Percentiles rank a stretch among this genome's conserved stretches.
Conservation (phyloP, 37 sponge, comb jelly and placozoan species). For the Spongia lamella region DNA sequence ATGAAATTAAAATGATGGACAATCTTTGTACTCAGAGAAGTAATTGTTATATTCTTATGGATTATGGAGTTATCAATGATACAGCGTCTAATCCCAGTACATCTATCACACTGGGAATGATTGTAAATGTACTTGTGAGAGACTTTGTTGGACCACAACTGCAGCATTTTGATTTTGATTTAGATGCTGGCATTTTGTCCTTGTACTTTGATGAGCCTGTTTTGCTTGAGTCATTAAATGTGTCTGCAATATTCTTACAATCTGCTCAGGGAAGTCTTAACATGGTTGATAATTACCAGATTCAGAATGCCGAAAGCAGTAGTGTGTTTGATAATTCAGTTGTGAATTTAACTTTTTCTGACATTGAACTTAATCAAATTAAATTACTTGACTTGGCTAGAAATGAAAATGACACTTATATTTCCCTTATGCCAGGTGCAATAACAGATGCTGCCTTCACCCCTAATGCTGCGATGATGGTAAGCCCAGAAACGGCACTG, state of each 20-base stretch:
- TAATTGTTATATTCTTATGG: conserved; percentile 76
- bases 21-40: conserved; percentile 67
- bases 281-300: conserved; percentile 29
- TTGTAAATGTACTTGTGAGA: conserved; percentile 43
- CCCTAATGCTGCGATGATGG: conserved; percentile 45
- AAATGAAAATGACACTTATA: conserved; percentile 32
- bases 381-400: conserved; percentile 55
- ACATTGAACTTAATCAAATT: conserved; percentile 61
- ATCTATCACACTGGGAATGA: conserved; percentile 39
- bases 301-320: conserved; percentile 38
- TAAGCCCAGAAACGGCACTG: conserved; percentile 40
- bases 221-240: conserved; percentile 35
- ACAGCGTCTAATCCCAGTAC: conserved; percentile 57
- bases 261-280: conserved; percentile 47
- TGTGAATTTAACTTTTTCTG: conserved; percentile 35
- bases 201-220: conserved; percentile 86
- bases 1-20: conserved; percentile 48
- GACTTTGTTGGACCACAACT: conserved; percentile 65
- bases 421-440: conserved; percentile 54
- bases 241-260: conserved; percentile 67
- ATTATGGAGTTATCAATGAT: conserved; percentile 47
- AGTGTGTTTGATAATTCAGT: conserved; percentile 16
- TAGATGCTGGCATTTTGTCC: conserved; percentile 54
- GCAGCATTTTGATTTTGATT: conserved; percentile 63
- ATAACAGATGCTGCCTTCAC: conserved; percentile 63